Evolutionary conservation across 2,888 invertebrate genomes (phyloP).

Genomic region (Drosophila barbarae): DNA sequence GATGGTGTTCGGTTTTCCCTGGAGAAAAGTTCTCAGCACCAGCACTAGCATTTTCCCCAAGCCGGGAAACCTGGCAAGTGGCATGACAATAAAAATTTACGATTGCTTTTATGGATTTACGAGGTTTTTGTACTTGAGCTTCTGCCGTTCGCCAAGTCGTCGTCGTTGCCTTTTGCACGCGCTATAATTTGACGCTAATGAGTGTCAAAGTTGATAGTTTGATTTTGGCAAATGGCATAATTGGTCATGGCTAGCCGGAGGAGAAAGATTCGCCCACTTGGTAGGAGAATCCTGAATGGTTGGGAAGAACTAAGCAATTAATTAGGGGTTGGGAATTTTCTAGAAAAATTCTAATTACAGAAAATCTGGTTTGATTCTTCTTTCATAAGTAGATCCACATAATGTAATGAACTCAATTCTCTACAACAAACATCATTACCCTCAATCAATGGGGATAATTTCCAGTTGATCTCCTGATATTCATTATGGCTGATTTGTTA

Average conservation of each 20-base stretch:
- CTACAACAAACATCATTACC: constrained; percentile 4
- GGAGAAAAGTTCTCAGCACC: constrained; percentile 72
- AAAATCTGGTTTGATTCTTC: not conserved
- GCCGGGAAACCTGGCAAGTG: constrained; percentile 56
- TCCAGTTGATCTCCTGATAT: constrained; percentile 12
- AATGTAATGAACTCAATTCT: not conserved
- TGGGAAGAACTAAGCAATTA: not conserved
- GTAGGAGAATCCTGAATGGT: not conserved
- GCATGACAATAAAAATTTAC: constrained; percentile 73
- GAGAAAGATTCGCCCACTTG: not conserved
- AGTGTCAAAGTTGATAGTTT: constrained; percentile 74
- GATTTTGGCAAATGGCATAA: constrained; percentile 70
- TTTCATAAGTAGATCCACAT: not conserved
- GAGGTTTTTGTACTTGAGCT: constrained; percentile 55
- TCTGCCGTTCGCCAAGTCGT: constrained; percentile 26
- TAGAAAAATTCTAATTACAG: not conserved
- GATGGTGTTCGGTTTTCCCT: constrained; percentile 62
- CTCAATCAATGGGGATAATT: constrained; percentile 12
- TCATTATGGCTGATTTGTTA: constrained; percentile 34
- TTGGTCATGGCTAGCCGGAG: constrained; percentile 34
- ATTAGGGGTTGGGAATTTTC: not conserved
- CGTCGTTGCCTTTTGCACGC: constrained; percentile 45
- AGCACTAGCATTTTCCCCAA: constrained; percentile 28
- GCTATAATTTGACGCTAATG: constrained; percentile 72
- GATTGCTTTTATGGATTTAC: constrained; percentile 75